Percentiles rank a stretch among this genome's conserved stretches.
phyloP scores from a whole-genome alignment of 1,140 invertebrate genomes.

The Watersipora subatra region DNA sequence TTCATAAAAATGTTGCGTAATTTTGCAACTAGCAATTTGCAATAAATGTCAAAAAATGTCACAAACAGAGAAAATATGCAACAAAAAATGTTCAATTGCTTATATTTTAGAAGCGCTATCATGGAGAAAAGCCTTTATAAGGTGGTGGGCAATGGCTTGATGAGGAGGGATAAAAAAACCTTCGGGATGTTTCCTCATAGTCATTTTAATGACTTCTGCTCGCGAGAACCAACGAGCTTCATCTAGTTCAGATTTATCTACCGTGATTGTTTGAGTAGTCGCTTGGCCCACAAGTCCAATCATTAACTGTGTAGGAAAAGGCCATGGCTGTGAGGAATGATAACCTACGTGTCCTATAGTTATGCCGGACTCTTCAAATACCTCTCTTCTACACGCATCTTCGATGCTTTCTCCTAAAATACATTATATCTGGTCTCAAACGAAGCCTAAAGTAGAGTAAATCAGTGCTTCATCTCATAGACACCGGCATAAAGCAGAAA shows the following conservation, averaged over 20 bases:
- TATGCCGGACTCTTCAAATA: constrained; percentile 49
- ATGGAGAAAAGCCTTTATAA: constrained; percentile 42
- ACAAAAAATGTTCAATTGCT: neutral
- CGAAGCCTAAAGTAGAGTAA: no score
- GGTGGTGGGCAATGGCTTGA: constrained; percentile 45
- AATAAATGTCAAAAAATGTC: no score
- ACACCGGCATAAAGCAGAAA: no score
- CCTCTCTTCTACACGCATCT: constrained; percentile 46
- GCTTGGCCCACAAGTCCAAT: constrained; percentile 43
- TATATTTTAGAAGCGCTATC: neutral
- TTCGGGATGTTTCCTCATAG: constrained; percentile 29
- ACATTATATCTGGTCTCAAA: no score
- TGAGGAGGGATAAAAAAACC: constrained; percentile 42
- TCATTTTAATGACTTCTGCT: constrained; percentile 38
- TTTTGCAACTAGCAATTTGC: no score
- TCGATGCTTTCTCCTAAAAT: constrained; percentile 47
- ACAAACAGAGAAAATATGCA: neutral
- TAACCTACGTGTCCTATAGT: constrained; percentile 43
- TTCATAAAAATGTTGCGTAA: no score
- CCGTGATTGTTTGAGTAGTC: constrained; percentile 25
- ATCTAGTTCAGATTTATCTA: constrained; percentile 46
- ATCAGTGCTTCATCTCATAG: no score
- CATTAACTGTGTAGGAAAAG: constrained; percentile 48
- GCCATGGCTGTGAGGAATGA: constrained; percentile 48
- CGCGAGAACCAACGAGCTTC: constrained; percentile 46